Base-by-base conservation (phyloP, 2,888 invertebrate species). In the Loripinus fragilis region DNA sequence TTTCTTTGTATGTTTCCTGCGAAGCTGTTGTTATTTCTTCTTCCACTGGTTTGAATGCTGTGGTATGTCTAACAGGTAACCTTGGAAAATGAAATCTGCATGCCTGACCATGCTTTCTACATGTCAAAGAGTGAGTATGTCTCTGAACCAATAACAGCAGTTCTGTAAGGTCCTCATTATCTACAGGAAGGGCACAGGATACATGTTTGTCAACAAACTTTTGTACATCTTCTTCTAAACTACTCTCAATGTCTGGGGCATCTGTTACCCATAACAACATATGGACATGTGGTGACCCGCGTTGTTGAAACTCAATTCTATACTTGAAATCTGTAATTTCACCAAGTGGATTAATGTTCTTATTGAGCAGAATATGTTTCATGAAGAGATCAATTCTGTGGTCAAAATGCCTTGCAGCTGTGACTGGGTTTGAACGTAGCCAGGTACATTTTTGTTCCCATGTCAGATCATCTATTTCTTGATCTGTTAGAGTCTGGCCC, bases 231-330 rank as follows among this genome's bases (percentile, higher is more conserved):
- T 70, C 52, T 71, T 79, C 76, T 30, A 45, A 28, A 42, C 76
- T 80, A 1, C 50, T 60, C 50, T 81, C 85, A 55, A 83, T 60
- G 30, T 52, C 77, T 30, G 82, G 84, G 0, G 86, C 82, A 78
- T 80, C 64, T 52, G 83, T 71, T 3, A 84, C 78, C 85, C 87
- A 86, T 28, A 74, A 71, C 33, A 87, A 55, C 74, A 81, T 78
- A 52, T 88, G 87, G 8, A 86, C 78, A 74, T 87, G 86, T 10
- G 88, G 87, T 20, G 81, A 83, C 17, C 86, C 87, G 12, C 86
- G 71, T n/a, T 83, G 81, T 64, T 88, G 86, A 71, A 85, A 86
- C 42, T 86, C 87, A 17, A 86, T 81, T 30, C 85, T 73, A 71
- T 80, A 86, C 60, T 81, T 83, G 65, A 80, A 86, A 65, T 88